These are phyloP conservation scores for Pristiophorus japonicus DNA, from an alignment of 2,113 vertebrate genomes.

Conservation along the genomic window DNA sequence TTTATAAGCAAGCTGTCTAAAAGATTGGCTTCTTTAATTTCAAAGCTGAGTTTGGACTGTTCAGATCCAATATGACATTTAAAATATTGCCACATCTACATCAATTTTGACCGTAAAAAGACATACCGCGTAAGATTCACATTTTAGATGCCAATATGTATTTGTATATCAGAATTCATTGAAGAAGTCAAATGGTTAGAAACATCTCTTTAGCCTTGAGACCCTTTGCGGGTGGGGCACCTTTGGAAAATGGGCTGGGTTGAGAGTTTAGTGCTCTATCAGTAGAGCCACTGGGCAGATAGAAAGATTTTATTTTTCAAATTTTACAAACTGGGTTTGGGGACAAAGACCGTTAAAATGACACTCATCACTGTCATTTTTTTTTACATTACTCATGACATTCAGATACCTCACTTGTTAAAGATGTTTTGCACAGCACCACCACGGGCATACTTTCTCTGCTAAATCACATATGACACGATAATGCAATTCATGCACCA, in stretches of 20 bases:
- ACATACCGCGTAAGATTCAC: not conserved
- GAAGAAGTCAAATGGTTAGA: not conserved
- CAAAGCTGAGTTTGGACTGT: conserved; percentile 1
- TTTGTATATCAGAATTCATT: conserved; percentile 1
- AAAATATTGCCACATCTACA: not conserved
- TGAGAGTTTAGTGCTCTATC: not conserved
- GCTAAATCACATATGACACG: not conserved
- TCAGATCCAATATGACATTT: conserved; percentile 15
- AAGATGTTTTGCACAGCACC: not conserved
- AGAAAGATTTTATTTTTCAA: not conserved
- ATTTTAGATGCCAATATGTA: not conserved
- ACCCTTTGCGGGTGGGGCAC: not conserved
- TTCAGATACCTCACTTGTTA: not conserved
- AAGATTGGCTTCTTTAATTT: not conserved
- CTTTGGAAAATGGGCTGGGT: not conserved
- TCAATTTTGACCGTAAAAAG: not conserved
- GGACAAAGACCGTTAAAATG: not conserved
- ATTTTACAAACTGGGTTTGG: not conserved
- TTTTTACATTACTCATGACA: not conserved
- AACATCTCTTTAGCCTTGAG: not conserved
- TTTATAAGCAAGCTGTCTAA: conserved; percentile 8
- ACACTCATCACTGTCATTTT: not conserved
- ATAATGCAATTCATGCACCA: not conserved
- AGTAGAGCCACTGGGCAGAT: not conserved
- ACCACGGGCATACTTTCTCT: not conserved